Evolutionary conservation across 1,140 invertebrate species (phyloP).

Genomic region (Scaptodrosophila lebanonensis): DNA sequence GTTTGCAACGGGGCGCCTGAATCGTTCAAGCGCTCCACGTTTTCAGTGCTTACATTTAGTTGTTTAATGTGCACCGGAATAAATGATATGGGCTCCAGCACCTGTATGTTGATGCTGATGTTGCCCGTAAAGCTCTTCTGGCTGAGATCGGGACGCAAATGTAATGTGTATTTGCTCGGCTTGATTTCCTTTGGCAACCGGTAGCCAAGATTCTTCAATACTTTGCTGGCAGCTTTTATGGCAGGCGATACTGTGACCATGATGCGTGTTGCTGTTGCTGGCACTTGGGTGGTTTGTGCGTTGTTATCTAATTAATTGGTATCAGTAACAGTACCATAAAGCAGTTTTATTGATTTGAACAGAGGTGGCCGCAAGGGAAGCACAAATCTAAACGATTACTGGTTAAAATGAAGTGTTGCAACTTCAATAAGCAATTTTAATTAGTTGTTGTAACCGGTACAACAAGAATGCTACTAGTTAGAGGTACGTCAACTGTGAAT

Average conservation of each 20-base stretch:
- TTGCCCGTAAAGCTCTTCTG: conserved; percentile 84
- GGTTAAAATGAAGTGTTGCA: no score
- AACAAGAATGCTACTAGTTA: no score
- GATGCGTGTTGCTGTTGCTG: conserved; percentile 26
- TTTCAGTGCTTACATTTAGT: conserved; percentile 56
- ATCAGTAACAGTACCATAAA: conserved; percentile 1
- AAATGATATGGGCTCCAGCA: conserved; percentile 79
- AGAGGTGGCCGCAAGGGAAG: no score
- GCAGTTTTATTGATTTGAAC: no score
- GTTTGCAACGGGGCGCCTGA: conserved; percentile 37
- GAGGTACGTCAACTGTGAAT: no score
- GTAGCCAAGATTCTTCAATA: conserved; percentile 73
- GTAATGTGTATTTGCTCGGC: conserved; percentile 87
- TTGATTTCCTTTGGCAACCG: conserved; percentile 83
- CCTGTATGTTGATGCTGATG: conserved; percentile 84
- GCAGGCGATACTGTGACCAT: conserved; percentile 53
- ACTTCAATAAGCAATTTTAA: no score
- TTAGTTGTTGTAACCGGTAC: no score
- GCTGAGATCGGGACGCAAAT: conserved; percentile 84
- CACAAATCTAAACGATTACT: no score
- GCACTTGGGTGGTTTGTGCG: conserved; percentile 48
- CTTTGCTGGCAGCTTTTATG: conserved; percentile 51
- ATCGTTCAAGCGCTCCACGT: conserved; percentile 48
- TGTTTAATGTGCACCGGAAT: conserved; percentile 84
- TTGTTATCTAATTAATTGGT: conserved; percentile 35